phyloP scores from a whole-genome alignment of 53 echinoderm and acorn worm genomes.

The Apostichopus leukothele region DNA sequence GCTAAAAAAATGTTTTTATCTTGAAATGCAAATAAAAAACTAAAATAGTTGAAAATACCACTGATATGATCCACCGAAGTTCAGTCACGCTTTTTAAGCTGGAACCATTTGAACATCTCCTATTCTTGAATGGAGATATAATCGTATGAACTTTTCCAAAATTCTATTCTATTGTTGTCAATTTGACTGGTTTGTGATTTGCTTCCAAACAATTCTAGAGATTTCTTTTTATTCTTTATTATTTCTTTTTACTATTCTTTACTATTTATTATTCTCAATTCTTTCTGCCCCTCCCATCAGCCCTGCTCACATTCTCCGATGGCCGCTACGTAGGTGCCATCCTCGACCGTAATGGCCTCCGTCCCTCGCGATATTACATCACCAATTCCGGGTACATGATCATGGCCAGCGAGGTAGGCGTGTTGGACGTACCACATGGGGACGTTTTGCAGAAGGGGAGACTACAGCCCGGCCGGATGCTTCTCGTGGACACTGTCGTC shows the following conservation, averaged over 20 bases:
- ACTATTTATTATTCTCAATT: background rate
- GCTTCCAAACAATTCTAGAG: too few species aligned
- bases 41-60: too few species aligned
- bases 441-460: conserved; percentile 87
- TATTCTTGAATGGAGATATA: too few species aligned
- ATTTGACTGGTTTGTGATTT: too few species aligned
- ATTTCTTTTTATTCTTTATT: background rate
- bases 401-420: conserved; percentile 97
- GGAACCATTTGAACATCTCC: too few species aligned
- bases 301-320: conserved; percentile 88
- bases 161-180: too few species aligned
- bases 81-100: too few species aligned
- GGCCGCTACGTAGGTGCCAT: conserved; percentile 95
- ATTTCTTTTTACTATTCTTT: background rate
- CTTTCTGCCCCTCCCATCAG: conserved; percentile 32
- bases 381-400: conserved; percentile 95
- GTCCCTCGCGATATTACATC: conserved; percentile 98
- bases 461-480: conserved; percentile 91
- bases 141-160: too few species aligned
- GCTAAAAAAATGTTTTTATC: too few species aligned
- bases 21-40: too few species aligned
- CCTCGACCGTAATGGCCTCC: conserved; percentile 92
- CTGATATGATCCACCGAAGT: too few species aligned
- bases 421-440: conserved; percentile 62
- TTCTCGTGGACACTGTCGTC: conserved; percentile 85